These are phyloP conservation scores for Siphlonurus alternatus DNA, from an alignment of 2,888 invertebrate species.

Conservation along the genomic window DNA sequence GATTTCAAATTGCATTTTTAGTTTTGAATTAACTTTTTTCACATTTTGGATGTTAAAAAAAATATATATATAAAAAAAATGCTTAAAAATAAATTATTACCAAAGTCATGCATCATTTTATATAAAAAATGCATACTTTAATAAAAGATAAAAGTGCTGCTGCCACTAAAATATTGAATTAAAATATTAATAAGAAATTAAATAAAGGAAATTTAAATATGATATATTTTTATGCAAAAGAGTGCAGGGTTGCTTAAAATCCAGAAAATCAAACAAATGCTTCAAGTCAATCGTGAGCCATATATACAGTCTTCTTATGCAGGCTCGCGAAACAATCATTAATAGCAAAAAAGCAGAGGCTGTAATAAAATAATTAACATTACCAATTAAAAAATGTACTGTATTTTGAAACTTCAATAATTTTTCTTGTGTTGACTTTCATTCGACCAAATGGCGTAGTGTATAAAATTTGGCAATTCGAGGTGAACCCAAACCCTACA, in stretches of 20 bases:
- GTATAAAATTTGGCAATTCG: too few species aligned
- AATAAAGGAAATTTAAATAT: background rate
- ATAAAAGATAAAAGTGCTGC: background rate
- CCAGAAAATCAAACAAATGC: background rate
- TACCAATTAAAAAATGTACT: too few species aligned
- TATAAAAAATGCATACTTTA: background rate
- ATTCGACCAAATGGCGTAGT: too few species aligned
- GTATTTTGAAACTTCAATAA: too few species aligned
- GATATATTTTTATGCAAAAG: background rate
- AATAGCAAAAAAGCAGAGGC: background rate
- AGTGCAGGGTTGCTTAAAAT: background rate
- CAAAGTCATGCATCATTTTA: background rate
- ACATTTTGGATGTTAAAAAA: background rate
- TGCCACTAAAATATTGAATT: background rate
- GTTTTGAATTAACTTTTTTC: constrained; percentile 1
- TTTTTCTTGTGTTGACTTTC: too few species aligned
- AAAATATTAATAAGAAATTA: background rate
- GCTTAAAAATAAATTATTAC: background rate
- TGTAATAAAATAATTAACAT: too few species aligned
- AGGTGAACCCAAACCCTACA: too few species aligned
- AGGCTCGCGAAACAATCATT: background rate
- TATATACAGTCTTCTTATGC: background rate
- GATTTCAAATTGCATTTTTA: constrained; percentile 10
- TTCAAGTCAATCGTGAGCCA: background rate
- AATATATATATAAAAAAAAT: background rate